These are phyloP conservation scores for Atethmia centrago DNA, from an alignment of 2,888 invertebrate species.

Conservation along the genomic window DNA sequence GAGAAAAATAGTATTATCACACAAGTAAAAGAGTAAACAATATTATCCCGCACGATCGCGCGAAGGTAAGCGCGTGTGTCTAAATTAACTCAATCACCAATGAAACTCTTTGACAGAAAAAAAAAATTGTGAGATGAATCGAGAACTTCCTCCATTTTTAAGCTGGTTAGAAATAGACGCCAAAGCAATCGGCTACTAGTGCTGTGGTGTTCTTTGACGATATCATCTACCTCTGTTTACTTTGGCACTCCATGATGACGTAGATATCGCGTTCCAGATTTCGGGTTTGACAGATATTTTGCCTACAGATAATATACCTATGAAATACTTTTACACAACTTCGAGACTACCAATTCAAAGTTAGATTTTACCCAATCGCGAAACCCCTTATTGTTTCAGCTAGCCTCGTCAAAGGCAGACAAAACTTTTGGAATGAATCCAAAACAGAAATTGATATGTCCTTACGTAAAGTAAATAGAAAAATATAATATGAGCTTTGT, in stretches of 20 bases:
- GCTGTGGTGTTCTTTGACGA: conserved; percentile 25
- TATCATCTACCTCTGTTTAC: conserved; percentile 4
- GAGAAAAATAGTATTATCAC: too few relatives aligned
- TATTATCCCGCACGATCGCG: too few relatives aligned
- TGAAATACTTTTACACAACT: conserved; percentile 6
- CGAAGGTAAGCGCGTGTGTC: too few relatives aligned
- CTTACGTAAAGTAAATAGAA: conserved; percentile 55
- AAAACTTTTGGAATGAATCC: conserved; percentile 61
- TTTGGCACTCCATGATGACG: not conserved
- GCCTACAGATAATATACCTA: too few relatives aligned
- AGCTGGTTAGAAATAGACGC: not conserved
- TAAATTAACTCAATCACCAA: too few relatives aligned
- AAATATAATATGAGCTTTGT: conserved; percentile 55
- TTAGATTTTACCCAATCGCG: conserved; percentile 25
- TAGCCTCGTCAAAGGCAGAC: conserved; percentile 45
- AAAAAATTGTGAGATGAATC: not conserved
- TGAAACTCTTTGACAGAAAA: not conserved
- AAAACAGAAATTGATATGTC: conserved; percentile 64
- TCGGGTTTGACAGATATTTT: not conserved
- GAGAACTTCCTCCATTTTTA: not conserved
- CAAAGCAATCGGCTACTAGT: not conserved
- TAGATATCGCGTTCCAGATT: not conserved
- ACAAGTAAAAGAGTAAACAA: too few relatives aligned
- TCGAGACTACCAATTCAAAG: conserved; percentile 28
- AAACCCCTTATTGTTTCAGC: conserved; percentile 53